Conservation (phyloP, 2,888 invertebrate genomes). For the Tupiocoris notatus region DNA sequence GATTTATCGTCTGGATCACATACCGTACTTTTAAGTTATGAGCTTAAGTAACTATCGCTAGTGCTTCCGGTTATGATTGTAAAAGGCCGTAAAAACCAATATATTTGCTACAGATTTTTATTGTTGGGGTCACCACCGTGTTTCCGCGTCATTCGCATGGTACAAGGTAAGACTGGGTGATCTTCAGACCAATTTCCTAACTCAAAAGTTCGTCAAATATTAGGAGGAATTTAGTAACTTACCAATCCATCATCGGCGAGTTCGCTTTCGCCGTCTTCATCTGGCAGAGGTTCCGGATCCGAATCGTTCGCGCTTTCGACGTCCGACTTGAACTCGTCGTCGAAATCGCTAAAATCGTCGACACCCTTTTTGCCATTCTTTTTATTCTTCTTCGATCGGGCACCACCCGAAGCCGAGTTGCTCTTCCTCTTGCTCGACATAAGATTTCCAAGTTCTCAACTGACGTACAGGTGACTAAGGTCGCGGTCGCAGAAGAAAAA, state of each 20-base stretch:
- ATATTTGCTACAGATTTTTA: too few species aligned
- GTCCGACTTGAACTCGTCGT: slow-evolving; percentile 53
- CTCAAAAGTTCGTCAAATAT: too few species aligned
- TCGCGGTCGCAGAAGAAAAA: too few species aligned
- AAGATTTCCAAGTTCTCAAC: neutral
- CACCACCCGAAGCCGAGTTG: neutral
- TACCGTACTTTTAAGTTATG: too few species aligned
- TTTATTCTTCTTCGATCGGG: slow-evolving; percentile 44
- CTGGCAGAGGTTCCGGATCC: slow-evolving; percentile 41
- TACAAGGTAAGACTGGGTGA: too few species aligned
- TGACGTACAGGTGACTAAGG: neutral
- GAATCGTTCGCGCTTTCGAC: slow-evolving; percentile 50
- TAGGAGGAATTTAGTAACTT: slow-evolving; percentile 45
- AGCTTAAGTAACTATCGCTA: too few species aligned
- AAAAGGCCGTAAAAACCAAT: too few species aligned
- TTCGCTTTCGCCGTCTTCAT: slow-evolving; percentile 53
- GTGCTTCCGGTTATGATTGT: too few species aligned
- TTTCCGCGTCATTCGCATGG: too few species aligned
- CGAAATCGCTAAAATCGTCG: slow-evolving; percentile 54
- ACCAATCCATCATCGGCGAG: slow-evolving; percentile 62
- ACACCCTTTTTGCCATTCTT: slow-evolving; percentile 52
- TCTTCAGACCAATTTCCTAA: too few species aligned
- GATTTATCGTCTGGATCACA: too few species aligned
- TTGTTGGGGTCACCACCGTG: too few species aligned
- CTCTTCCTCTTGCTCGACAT: slow-evolving; percentile 25